Percentiles rank a stretch among this genome's conserved stretches.
phyloP scores from a whole-genome alignment of 2,113 vertebrate species.

The Perognathus longimembris region DNA sequence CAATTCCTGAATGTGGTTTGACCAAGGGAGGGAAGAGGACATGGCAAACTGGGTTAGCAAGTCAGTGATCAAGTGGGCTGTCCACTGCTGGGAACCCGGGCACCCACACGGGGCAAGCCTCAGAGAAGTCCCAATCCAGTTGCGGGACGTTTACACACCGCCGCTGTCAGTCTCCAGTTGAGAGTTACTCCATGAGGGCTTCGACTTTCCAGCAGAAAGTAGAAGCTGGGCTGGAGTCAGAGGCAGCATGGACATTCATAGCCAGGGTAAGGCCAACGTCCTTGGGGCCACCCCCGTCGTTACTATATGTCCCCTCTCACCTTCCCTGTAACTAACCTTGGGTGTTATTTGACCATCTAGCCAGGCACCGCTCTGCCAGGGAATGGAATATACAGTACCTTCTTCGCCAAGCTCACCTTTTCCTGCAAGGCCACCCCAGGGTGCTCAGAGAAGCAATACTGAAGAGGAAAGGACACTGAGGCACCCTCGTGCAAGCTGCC shows the following conservation, averaged over 20 bases:
- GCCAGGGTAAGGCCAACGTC: not conserved
- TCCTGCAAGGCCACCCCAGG: conserved; percentile 89
- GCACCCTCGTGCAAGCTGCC: conserved; percentile 91
- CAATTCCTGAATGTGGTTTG: too few species aligned
- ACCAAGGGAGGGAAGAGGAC: not conserved
- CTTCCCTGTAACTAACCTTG: conserved; percentile 88
- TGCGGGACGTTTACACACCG: not conserved
- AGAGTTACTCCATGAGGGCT: not conserved
- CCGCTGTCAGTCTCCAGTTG: not conserved
- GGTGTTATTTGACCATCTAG: conserved; percentile 86
- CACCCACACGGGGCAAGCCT: rapidly evolving
- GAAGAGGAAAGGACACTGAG: conserved; percentile 94
- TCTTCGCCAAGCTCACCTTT: conserved; percentile 90
- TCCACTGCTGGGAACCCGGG: not conserved
- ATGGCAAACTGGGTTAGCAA: rapidly evolving
- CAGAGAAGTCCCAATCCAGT: rapidly evolving
- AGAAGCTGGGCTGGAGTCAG: not conserved
- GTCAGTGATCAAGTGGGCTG: not conserved
- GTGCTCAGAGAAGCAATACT: conserved; percentile 90
- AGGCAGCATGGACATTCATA: rapidly evolving
- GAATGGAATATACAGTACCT: conserved; percentile 89
- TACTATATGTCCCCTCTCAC: conserved; percentile 88
- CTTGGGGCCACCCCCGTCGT: conserved; percentile 72
- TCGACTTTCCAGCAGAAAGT: not conserved
- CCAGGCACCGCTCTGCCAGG: conserved; percentile 90